phyloP scores from a whole-genome alignment of 2,888 invertebrate genomes.

The Tenthredo notha region DNA sequence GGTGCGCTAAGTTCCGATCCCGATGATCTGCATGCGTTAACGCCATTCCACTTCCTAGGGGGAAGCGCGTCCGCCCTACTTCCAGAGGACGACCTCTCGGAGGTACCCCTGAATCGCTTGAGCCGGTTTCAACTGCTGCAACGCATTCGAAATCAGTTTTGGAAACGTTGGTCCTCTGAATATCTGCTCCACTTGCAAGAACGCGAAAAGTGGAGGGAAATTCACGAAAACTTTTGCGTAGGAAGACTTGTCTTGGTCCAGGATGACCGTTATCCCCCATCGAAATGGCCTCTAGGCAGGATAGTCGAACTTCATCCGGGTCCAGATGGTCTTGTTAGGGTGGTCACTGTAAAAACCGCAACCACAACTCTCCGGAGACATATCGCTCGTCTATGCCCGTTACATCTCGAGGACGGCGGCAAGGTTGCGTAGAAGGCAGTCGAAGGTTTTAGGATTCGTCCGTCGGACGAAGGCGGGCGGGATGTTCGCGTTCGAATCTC shows the following conservation, averaged over 20 bases:
- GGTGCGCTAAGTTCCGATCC: slow-evolving; percentile 53
- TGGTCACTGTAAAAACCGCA: slow-evolving; percentile 54
- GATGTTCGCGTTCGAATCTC: too few species aligned
- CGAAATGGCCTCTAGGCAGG: slow-evolving; percentile 58
- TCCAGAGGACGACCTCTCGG: neutral
- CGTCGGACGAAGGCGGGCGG: too few species aligned
- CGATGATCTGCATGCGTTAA: slow-evolving; percentile 55
- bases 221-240: slow-evolving; percentile 48
- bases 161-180: slow-evolving; percentile 9
- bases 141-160: neutral
- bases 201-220: slow-evolving; percentile 4
- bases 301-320: slow-evolving; percentile 55
- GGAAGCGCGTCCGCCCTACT: slow-evolving; percentile 55
- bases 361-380: neutral
- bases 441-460: too few species aligned
- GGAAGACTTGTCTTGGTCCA: slow-evolving; percentile 56
- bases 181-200: slow-evolving; percentile 1
- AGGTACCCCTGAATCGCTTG: neutral
- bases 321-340: slow-evolving; percentile 56
- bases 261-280: slow-evolving; percentile 55
- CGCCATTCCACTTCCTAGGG: slow-evolving; percentile 64
- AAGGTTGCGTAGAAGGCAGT: too few species aligned
- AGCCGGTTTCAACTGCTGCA: neutral
- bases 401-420: too few species aligned
- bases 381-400: too few species aligned